Evolutionary conservation across 2,113 vertebrate genomes (phyloP).

Genomic region (Camelus bactrianus): DNA sequence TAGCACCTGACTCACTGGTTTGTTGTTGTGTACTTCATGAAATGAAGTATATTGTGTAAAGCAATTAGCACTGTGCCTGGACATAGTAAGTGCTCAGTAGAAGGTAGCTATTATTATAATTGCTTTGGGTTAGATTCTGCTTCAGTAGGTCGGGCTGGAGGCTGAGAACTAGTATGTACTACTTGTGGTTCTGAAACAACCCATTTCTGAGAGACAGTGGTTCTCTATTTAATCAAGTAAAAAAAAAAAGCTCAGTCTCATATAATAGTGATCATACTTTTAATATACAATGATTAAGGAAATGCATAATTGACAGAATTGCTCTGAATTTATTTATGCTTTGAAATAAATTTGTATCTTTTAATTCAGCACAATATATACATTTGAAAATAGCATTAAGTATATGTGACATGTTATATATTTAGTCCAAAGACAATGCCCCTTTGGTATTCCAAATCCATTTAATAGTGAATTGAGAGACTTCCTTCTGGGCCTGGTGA

Average conservation of each 20-base stretch:
- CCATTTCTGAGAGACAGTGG: not conserved
- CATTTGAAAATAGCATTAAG: not conserved
- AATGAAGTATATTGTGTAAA: not conserved
- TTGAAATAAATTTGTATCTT: slow-evolving; percentile 15
- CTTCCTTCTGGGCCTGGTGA: too few relatives aligned
- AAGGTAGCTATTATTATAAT: not conserved
- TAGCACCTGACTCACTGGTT: not conserved
- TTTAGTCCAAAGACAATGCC: not conserved
- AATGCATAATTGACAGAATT: not conserved
- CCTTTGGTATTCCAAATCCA: not conserved
- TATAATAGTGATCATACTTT: not conserved
- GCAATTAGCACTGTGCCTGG: not conserved
- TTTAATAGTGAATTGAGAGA: not conserved
- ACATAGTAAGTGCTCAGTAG: not conserved
- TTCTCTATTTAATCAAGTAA: not conserved
- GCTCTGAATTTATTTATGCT: slow-evolving; percentile 22
- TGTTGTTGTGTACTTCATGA: not conserved
- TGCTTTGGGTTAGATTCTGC: not conserved
- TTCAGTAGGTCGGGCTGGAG: not conserved
- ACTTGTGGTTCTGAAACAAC: not conserved
- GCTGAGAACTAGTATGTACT: not conserved
- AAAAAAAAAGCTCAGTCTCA: not conserved
- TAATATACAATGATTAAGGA: not conserved
- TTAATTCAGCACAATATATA: not conserved
- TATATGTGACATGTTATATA: not conserved